Evolutionary conservation across 1,140 invertebrate genomes (phyloP).

Genomic region (Pogonomyrmex californicus): DNA sequence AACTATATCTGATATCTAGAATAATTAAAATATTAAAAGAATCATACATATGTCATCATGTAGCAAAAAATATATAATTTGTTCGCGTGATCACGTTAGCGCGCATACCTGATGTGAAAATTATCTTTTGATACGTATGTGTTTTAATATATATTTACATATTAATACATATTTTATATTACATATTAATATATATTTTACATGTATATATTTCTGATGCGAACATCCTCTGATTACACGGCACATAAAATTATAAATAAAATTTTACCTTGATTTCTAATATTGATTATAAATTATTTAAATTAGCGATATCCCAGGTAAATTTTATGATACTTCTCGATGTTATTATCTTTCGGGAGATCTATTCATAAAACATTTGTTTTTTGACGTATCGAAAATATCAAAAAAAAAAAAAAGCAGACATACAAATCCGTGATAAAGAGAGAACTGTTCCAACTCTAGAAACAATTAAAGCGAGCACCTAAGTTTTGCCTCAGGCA

Average conservation of each 20-base stretch:
- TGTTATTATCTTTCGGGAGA: background rate
- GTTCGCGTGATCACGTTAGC: too few species aligned
- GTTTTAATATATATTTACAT: too few species aligned
- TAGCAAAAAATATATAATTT: too few species aligned
- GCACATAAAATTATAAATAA: background rate
- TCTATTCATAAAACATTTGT: background rate
- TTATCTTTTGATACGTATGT: background rate
- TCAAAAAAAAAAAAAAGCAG: background rate
- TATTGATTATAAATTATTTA: background rate
- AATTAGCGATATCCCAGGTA: background rate
- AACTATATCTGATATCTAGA: too few species aligned
- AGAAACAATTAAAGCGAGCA: slow-evolving; percentile 71
- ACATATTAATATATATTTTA: background rate
- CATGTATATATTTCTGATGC: background rate
- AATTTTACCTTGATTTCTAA: background rate
- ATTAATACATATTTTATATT: too few species aligned
- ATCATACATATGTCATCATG: too few species aligned
- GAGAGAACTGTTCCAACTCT: slow-evolving; percentile 37
- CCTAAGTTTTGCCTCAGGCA: slow-evolving; percentile 67
- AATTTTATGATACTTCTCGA: background rate
- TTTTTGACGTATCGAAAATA: background rate
- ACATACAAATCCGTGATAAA: background rate
- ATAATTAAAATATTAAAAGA: too few species aligned
- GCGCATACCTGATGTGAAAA: too few species aligned
- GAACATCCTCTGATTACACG: background rate